Conservation (phyloP, 2,113 vertebrate genomes). For the Eurypyga helias region DNA sequence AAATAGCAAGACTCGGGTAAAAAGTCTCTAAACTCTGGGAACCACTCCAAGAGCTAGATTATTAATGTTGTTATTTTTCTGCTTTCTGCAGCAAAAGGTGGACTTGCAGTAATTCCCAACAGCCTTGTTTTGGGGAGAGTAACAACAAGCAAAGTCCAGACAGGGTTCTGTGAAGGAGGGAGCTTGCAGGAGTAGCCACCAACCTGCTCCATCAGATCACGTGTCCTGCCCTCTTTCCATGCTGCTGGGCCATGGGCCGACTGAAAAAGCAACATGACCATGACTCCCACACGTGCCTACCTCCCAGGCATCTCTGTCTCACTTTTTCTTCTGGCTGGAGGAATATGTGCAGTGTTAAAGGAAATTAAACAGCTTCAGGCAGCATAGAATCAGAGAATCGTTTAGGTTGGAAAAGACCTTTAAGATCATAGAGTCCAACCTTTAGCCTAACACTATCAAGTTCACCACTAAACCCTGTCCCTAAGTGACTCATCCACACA, state of each 20-base stretch:
- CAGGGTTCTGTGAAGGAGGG: background rate
- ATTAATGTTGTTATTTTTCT: constrained; percentile 9
- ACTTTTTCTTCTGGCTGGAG: background rate
- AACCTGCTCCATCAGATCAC: background rate
- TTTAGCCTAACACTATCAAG: no score
- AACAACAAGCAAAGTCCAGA: background rate
- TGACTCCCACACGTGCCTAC: background rate
- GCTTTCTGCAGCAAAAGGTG: background rate
- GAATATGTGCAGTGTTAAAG: background rate
- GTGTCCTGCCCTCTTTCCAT: background rate
- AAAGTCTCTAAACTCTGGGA: background rate
- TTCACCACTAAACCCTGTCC: no score
- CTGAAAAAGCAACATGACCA: fast-evolving
- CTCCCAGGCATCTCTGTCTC: background rate
- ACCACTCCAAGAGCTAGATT: background rate
- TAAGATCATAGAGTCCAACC: no score
- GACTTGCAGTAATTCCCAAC: background rate
- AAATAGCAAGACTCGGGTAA: background rate
- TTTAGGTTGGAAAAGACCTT: no score
- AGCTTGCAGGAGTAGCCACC: background rate
- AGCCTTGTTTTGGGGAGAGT: background rate
- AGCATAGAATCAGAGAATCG: no score
- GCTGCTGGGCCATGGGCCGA: fast-evolving
- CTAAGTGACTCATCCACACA: no score
- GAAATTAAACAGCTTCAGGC: background rate